These are phyloP conservation scores for Neodon shergylaensis DNA, from an alignment of 2,113 vertebrate genomes.

Conservation along the genomic window DNA sequence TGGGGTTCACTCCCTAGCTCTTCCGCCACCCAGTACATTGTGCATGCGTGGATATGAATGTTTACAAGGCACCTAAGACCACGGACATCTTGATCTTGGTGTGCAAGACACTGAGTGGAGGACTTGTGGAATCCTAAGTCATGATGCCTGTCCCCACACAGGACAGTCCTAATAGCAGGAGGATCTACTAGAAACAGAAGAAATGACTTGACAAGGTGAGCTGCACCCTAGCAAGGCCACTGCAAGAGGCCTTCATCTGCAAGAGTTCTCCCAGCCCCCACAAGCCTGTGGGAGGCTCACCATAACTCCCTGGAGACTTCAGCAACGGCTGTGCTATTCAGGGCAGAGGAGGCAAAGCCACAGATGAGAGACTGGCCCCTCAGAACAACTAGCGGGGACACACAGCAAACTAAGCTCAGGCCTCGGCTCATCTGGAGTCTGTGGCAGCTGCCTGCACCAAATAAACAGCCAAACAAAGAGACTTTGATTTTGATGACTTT, in stretches of 20 bases:
- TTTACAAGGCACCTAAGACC: background rate
- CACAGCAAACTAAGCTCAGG: background rate
- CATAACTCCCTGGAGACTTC: background rate
- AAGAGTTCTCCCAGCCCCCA: background rate
- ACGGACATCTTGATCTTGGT: fast-evolving
- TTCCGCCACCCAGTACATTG: fast-evolving
- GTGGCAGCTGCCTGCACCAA: background rate
- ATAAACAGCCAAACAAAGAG: slow-evolving; percentile 50
- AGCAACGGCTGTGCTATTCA: background rate
- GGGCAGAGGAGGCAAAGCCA: background rate
- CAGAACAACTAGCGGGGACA: background rate
- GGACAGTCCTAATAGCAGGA: background rate
- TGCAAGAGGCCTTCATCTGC: background rate
- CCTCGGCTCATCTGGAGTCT: background rate
- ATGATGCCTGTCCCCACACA: background rate
- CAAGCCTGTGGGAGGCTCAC: background rate
- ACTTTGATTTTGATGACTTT: slow-evolving; percentile 36
- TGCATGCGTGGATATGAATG: fast-evolving
- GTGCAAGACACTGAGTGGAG: background rate
- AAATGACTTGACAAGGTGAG: background rate
- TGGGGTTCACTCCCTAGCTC: background rate
- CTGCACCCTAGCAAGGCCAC: background rate
- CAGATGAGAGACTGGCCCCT: background rate
- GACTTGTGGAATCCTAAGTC: background rate
- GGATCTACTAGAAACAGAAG: background rate